A percentile compares a stretch with the other conserved stretches of the same genome.
Conservation (phyloP, 1,140 invertebrate genomes). For the Littorina saxatilis region DNA sequence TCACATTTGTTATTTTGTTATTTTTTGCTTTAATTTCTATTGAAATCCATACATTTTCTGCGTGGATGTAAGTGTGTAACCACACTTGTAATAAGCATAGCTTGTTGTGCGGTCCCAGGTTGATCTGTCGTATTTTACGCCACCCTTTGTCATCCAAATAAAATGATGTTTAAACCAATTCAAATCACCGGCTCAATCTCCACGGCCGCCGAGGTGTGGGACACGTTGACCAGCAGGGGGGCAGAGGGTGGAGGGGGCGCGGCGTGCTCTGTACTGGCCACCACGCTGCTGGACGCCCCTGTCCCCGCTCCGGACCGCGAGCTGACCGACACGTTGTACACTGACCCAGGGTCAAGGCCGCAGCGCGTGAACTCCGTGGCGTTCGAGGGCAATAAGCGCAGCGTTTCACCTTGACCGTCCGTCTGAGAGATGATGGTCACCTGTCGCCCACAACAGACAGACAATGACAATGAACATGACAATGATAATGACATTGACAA, state of each 20-base stretch:
- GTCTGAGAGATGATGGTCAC: not conserved
- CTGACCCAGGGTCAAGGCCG: constrained; percentile 36
- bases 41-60: no score
- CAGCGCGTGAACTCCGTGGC: constrained; percentile 29
- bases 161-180: no score
- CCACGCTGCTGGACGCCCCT: not conserved
- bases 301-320: constrained; percentile 32
- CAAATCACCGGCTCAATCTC: constrained; percentile 59
- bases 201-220: constrained; percentile 53
- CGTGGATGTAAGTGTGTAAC: no score
- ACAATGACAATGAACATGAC: not conserved
- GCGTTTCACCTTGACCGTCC: not conserved
- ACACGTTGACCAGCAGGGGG: constrained; percentile 54
- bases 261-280: constrained; percentile 41
- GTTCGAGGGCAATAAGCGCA: not conserved
- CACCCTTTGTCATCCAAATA: no score
- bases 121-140: no score
- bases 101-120: no score
- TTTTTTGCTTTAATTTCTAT: no score
- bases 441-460: not conserved
- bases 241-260: constrained; percentile 45
- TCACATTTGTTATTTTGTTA: no score
- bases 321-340: constrained; percentile 37
- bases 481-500: not conserved
- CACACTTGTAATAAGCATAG: no score